These are phyloP conservation scores for Asteroscopus sphinx DNA, from an alignment of 2,888 invertebrate genomes.

Conservation along the genomic window DNA sequence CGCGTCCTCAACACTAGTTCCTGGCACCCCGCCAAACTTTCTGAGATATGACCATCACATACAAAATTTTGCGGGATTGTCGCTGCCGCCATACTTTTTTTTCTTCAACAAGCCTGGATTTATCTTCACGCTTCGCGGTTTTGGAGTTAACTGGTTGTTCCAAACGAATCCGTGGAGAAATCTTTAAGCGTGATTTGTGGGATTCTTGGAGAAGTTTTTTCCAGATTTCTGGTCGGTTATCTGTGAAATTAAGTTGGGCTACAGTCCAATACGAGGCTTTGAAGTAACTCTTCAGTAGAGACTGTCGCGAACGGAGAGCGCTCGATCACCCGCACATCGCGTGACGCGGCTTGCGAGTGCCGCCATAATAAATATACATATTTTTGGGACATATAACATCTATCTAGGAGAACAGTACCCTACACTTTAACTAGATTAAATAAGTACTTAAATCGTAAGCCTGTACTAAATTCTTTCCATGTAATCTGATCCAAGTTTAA, in stretches of 20 bases:
- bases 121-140: slow-evolving; percentile 57
- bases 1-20: slow-evolving; percentile 26
- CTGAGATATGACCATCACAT: slow-evolving; percentile 61
- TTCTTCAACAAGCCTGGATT: slow-evolving; percentile 38
- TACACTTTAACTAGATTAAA: no score
- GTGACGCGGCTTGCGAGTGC: no score
- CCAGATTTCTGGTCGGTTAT: neutral
- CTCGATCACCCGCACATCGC: no score
- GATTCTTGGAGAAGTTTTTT: neutral
- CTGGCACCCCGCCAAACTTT: slow-evolving; percentile 59
- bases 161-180: neutral
- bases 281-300: no score
- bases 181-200: slow-evolving; percentile 33
- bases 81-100: slow-evolving; percentile 39
- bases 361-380: no score
- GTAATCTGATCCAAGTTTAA: no score
- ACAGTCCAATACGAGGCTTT: no score
- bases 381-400: no score
- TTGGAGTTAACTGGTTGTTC: slow-evolving; percentile 32
- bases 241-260: neutral
- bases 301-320: no score
- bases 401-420: no score
- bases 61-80: slow-evolving; percentile 55
- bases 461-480: no score
- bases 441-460: no score